These are phyloP conservation scores for Distichodus sexfasciatus DNA, from an alignment of 2,797 vertebrate genomes.

Conservation along the genomic window DNA sequence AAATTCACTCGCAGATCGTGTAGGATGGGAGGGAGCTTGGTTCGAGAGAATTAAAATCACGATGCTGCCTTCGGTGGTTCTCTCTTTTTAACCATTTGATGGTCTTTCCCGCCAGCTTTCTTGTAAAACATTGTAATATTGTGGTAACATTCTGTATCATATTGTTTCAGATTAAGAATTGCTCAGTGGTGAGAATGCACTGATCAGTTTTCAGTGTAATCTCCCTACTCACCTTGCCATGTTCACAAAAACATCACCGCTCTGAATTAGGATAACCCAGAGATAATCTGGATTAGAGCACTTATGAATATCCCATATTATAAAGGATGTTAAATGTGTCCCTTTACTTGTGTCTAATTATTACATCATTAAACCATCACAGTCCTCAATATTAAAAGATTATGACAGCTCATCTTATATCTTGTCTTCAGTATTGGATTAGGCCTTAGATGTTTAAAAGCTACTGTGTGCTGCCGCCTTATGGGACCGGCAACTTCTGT, in stretches of 20 bases:
- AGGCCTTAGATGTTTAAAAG: too few relatives aligned
- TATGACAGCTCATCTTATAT: background rate
- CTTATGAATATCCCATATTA: background rate
- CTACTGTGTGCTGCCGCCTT: too few relatives aligned
- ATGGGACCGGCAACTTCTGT: too few relatives aligned
- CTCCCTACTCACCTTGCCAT: background rate
- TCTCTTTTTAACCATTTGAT: slow-evolving; percentile 1
- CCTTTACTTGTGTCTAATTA: slow-evolving; percentile 13
- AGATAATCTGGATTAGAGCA: slow-evolving; percentile 13
- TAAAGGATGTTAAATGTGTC: background rate
- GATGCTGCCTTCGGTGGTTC: background rate
- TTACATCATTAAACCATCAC: background rate
- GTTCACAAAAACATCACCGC: background rate
- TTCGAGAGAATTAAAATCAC: background rate
- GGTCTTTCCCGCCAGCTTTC: background rate
- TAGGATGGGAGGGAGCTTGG: slow-evolving; percentile 1
- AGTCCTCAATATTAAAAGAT: background rate
- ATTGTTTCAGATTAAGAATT: background rate
- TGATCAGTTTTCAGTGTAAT: background rate
- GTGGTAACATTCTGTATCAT: background rate
- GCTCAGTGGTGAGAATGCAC: background rate
- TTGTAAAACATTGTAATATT: background rate
- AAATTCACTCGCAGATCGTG: slow-evolving; percentile 10
- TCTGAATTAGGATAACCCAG: slow-evolving; percentile 7
- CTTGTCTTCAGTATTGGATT: background rate